A percentile compares a stretch with the other conserved stretches of the same genome.
Evolutionary conservation across 2,888 invertebrate genomes (phyloP).

Genomic region (Clistopyga incitator): DNA sequence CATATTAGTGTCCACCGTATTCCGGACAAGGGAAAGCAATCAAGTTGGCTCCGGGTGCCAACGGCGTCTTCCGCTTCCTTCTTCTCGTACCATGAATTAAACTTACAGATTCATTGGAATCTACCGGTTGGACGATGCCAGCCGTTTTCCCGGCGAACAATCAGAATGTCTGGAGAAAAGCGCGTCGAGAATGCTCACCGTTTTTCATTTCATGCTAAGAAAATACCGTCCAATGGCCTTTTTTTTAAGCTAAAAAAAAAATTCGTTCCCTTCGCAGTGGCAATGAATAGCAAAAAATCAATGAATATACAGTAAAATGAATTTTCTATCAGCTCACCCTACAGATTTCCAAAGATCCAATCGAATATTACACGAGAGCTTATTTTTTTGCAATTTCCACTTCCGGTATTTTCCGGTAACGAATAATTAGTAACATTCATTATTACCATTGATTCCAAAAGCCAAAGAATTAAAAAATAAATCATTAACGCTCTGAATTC

Average conservation of each 20-base stretch:
- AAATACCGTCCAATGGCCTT: not conserved
- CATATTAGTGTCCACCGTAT: conserved; percentile 60
- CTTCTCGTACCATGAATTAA: conserved; percentile 63
- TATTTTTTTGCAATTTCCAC: too few relatives aligned
- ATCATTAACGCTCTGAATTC: too few relatives aligned
- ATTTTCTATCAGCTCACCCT: too few relatives aligned
- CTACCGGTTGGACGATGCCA: not conserved
- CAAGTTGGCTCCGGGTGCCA: conserved; percentile 57
- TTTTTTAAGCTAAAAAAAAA: not conserved
- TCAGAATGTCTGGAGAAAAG: conserved; percentile 16
- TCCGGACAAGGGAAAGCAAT: conserved; percentile 66
- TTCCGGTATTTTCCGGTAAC: too few relatives aligned
- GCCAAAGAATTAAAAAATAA: too few relatives aligned
- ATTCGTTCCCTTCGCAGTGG: not conserved
- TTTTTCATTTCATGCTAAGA: conserved; percentile 16
- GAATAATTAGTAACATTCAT: too few relatives aligned
- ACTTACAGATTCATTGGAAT: conserved; percentile 62
- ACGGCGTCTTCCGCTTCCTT: conserved; percentile 51
- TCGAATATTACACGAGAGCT: too few relatives aligned
- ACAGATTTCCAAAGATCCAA: too few relatives aligned
- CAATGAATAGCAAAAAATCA: not conserved
- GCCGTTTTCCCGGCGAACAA: conserved; percentile 17
- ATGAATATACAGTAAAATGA: too few relatives aligned
- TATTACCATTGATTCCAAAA: too few relatives aligned
- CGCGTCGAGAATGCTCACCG: conserved; percentile 10